Conservation (phyloP, 2,797 vertebrate genomes). For the Squalus acanthias region DNA sequence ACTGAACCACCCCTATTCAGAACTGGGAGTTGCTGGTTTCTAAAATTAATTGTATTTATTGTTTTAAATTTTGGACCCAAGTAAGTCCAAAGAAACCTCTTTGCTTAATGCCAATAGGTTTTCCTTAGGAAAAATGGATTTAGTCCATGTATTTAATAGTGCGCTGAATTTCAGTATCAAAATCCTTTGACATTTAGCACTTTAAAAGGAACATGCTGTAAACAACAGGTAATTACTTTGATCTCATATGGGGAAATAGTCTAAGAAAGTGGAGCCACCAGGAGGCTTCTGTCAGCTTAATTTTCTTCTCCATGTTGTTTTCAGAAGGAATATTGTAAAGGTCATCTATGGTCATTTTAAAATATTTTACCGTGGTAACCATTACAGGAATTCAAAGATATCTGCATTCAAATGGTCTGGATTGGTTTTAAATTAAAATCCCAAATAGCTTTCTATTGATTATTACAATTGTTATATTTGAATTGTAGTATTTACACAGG, state of each 20-base stretch:
- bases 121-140: not conserved
- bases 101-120: not conserved
- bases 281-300: not conserved
- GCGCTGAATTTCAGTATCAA: constrained; percentile 3
- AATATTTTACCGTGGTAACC: not conserved
- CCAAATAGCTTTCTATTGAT: not conserved
- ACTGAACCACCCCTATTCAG: not conserved
- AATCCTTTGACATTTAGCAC: not conserved
- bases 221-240: not conserved
- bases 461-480: not conserved
- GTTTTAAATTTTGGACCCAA: not conserved
- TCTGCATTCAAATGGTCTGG: not conserved
- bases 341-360: not conserved
- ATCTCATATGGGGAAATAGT: not conserved
- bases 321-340: not conserved
- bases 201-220: not conserved
- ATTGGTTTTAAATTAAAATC: not conserved
- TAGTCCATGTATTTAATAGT: not conserved
- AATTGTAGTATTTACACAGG: not conserved
- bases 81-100: not conserved
- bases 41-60: not conserved
- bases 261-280: not conserved
- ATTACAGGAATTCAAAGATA: not conserved
- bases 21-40: not conserved
- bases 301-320: not conserved